Percentiles rank a stretch among this genome's conserved stretches.
Conservation (phyloP, 92 coral and sea anemone genomes). For the Porites lobata region DNA sequence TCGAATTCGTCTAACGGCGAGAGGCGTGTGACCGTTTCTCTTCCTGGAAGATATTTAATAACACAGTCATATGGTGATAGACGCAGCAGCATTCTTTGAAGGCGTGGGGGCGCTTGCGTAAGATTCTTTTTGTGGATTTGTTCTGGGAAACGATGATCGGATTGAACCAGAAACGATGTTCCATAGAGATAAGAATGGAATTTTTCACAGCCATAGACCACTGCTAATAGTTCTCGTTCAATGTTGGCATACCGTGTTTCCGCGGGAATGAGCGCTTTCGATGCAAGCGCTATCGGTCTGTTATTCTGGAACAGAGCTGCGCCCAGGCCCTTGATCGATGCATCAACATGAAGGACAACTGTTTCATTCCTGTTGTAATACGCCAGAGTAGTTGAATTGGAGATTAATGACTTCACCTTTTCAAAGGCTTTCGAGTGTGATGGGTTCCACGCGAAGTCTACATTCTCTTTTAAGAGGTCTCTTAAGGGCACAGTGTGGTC, state of each 20-base stretch:
- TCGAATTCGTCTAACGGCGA: constrained; percentile 6
- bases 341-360: background rate
- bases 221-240: constrained; percentile 37
- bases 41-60: constrained; percentile 1
- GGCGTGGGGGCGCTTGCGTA: background rate
- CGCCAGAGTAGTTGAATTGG: background rate
- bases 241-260: constrained; percentile 36
- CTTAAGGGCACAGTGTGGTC: background rate
- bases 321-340: background rate
- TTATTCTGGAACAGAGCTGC: background rate
- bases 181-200: constrained; percentile 13
- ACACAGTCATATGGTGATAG: constrained; percentile 14
- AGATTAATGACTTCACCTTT: background rate
- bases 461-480: constrained; percentile 26
- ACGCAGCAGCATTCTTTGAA: constrained; percentile 11
- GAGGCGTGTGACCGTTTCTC: constrained; percentile 15
- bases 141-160: constrained; percentile 45
- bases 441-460: constrained; percentile 27
- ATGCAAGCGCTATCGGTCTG: background rate
- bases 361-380: background rate
- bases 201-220: constrained; percentile 41
- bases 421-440: constrained; percentile 37
- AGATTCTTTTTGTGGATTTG: constrained; percentile 41
- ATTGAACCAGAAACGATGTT: constrained; percentile 7
- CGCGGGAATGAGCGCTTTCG: background rate